These are phyloP conservation scores for Dendronephthya gigantea DNA, from an alignment of 64 coral and sea anemone genomes.

Conservation along the genomic window DNA sequence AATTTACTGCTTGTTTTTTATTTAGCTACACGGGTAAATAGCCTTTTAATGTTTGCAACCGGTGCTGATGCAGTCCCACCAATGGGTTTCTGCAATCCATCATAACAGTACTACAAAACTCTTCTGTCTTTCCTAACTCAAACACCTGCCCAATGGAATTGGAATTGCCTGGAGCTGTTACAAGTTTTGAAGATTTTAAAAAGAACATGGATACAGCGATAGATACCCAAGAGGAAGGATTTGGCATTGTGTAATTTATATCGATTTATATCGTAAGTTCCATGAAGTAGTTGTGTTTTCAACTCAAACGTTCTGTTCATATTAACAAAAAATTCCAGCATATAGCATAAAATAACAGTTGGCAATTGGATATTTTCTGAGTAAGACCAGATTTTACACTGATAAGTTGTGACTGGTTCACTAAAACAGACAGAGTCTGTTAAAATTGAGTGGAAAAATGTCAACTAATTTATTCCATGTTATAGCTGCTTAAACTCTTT, in stretches of 20 bases:
- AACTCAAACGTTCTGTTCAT: no score
- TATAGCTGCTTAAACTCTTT: no score
- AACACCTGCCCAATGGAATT: background rate
- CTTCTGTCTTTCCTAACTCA: background rate
- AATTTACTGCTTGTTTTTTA: background rate
- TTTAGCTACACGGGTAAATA: background rate
- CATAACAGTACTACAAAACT: background rate
- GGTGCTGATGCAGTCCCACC: background rate
- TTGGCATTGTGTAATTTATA: background rate
- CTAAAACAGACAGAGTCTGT: no score
- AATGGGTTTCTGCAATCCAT: background rate
- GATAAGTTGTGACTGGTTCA: no score
- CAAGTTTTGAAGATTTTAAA: background rate
- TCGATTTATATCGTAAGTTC: no score
- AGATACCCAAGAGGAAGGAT: background rate
- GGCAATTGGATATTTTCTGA: no score
- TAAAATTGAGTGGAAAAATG: no score
- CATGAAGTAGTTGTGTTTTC: background rate
- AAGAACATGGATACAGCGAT: background rate
- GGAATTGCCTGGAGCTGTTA: background rate
- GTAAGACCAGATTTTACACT: no score
- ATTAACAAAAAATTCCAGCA: no score
- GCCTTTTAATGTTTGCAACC: background rate
- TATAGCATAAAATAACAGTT: no score
- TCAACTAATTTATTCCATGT: no score